Conservation (phyloP, 1,140 invertebrate species). For the Pogonomyrmex californicus region DNA sequence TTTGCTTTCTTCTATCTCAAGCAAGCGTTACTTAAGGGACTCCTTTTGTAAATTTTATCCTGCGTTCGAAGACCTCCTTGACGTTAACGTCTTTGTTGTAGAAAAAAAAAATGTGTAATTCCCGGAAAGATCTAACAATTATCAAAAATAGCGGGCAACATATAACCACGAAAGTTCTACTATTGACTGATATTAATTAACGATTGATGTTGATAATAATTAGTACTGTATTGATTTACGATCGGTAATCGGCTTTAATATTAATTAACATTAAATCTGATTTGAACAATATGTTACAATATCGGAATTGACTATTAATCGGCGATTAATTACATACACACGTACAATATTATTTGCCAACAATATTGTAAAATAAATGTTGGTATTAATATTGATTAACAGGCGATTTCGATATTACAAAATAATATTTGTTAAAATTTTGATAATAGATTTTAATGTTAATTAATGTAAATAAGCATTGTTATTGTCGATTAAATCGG, state of each 20-base stretch:
- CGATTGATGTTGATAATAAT: conserved; percentile 39
- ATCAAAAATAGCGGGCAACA: conserved; percentile 19
- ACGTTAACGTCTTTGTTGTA: conserved; percentile 14
- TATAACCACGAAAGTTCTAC: not conserved
- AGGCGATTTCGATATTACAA: conserved; percentile 3
- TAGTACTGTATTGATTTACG: not conserved
- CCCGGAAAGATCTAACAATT: conserved; percentile 1
- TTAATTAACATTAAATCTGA: conserved; percentile 20
- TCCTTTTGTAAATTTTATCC: conserved; percentile 66
- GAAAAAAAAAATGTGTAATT: not conserved
- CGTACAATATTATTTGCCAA: conserved; percentile 25
- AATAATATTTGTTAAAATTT: conserved; percentile 10
- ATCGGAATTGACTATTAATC: conserved; percentile 15
- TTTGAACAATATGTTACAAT: conserved; percentile 22
- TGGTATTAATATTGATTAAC: conserved; percentile 2
- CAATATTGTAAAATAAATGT: conserved; percentile 6
- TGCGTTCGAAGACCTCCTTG: conserved; percentile 33
- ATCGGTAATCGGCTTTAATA: conserved; percentile 30
- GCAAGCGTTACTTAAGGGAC: conserved; percentile 78
- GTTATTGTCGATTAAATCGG: conserved; percentile 44
- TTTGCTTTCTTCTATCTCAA: conserved; percentile 68
- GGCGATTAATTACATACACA: conserved; percentile 18
- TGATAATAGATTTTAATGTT: conserved; percentile 24
- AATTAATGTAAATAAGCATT: conserved; percentile 34
- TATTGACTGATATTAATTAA: conserved; percentile 33